phyloP scores from a whole-genome alignment of 2,888 invertebrate species.

The Gymnoscelis rufifasciata region DNA sequence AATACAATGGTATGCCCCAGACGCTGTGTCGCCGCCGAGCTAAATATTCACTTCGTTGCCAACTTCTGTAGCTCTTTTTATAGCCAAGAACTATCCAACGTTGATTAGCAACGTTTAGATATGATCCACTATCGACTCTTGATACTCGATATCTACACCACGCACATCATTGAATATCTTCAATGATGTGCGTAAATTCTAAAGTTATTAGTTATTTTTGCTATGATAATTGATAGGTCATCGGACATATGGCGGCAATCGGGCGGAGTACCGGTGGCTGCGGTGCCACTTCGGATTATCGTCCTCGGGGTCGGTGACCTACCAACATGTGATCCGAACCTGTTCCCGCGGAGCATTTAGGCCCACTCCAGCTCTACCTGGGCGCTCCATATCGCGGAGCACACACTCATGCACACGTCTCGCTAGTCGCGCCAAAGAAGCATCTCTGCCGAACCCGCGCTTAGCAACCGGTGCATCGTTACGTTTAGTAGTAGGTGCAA shows the following conservation, averaged over 20 bases:
- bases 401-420: slow-evolving; percentile 17
- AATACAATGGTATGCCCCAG: slow-evolving; percentile 60
- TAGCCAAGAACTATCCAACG: slow-evolving; percentile 6
- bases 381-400: slow-evolving; percentile 30
- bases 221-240: slow-evolving; percentile 19
- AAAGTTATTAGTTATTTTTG: slow-evolving; percentile 3
- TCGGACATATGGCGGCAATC: slow-evolving; percentile 14
- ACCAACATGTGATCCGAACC: slow-evolving; percentile 69
- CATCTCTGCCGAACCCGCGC: slow-evolving; percentile 14
- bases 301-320: slow-evolving; percentile 64
- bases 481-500: slow-evolving; percentile 43
- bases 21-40: slow-evolving; percentile 66
- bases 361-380: slow-evolving; percentile 37
- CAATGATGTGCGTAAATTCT: not conserved
- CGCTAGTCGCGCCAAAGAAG: slow-evolving; percentile 10
- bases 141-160: too few species aligned
- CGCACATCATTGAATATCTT: too few species aligned
- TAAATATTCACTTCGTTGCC: slow-evolving; percentile 58
- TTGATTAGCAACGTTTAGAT: not conserved
- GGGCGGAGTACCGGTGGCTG: slow-evolving; percentile 31
- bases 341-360: slow-evolving; percentile 67
- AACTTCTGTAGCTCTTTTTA: slow-evolving; percentile 41
- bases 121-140: not conserved
- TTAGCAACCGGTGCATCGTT: slow-evolving; percentile 37
- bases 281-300: slow-evolving; percentile 54